Evolutionary conservation across 1,140 invertebrate genomes (phyloP), one percentile per base, ranked within the genome.

Genomic region (Macrosteles quadrilineatus): DNA sequence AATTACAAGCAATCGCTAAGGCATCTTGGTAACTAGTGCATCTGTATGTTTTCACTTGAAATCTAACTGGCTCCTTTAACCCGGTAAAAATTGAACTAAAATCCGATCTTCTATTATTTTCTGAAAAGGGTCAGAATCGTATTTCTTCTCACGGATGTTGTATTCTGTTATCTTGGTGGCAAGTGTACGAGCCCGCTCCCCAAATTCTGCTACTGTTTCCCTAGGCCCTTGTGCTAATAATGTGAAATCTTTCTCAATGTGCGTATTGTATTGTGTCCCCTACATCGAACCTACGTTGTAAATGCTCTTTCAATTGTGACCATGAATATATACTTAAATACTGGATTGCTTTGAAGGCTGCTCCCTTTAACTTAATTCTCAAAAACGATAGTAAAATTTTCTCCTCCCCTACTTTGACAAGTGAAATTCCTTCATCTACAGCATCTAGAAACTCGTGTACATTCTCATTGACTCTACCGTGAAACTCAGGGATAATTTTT

Each of bases 91-190:
- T 23, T 55, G 11, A n/a, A 55, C 50, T 55, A 55, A 23, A 12
- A 55, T 55, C 11, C 50, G 14, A 23, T 55, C 50, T 23, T 55
- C 50, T 19, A 55, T 55, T 11, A 55, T 55, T 23, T 55, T 55
- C 50, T 12, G 6, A 23, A 55, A 55, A 6, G 9, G 6, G 6
- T 55, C 50, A 12, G 50, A 6, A 19, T 55, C 50, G 23, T 55
- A 55, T 23, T 55, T 55, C 50, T 55, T 23, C 19, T 55, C 50
- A 6, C 4, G 6, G 21, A 55, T 19, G 21, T 55, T 55, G 50
- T 55, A 55, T 23, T 55, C 50, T 11, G 50, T 55, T 11, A 55
- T 55, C 19, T 55, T 55, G n/a, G n/a, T n/a, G n/a, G n/a, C 50
- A 6, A 55, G 21, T 11, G 11, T 55, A 23, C 50, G 19, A n/a